A percentile compares a stretch with the other conserved stretches of the same genome.
Conservation (phyloP, 2,888 invertebrate genomes). For the Strigamia crassipes region DNA sequence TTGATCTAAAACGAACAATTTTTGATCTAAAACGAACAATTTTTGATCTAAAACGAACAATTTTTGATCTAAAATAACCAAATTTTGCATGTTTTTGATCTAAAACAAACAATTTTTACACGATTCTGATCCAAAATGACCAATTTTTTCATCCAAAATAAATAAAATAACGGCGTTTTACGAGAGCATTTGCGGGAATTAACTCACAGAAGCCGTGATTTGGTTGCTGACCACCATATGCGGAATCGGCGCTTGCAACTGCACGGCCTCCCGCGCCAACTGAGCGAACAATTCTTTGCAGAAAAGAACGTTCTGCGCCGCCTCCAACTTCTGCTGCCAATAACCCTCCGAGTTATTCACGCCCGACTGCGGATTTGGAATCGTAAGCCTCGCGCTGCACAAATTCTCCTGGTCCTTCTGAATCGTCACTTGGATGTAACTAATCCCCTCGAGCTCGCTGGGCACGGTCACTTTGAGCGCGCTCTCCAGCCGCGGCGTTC, state of each 20-base stretch:
- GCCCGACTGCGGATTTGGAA: constrained; percentile 64
- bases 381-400: constrained; percentile 78
- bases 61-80: no score
- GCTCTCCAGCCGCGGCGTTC: constrained; percentile 57
- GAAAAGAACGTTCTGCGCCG: constrained; percentile 94
- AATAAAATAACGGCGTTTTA: no score
- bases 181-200: no score
- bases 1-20: no score
- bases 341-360: constrained; percentile 66
- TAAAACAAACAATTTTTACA: no score
- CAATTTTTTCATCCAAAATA: no score
- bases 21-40: no score
- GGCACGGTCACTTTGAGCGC: constrained; percentile 90
- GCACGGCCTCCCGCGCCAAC: constrained; percentile 91
- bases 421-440: constrained; percentile 93
- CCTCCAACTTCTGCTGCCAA: constrained; percentile 96
- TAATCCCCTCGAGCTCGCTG: constrained; percentile 91
- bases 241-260: constrained; percentile 88
- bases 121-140: no score
- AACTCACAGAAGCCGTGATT: constrained; percentile 88
- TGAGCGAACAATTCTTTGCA: constrained; percentile 96
- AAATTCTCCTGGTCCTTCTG: constrained; percentile 93
- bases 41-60: no score
- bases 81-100: no score
- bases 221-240: constrained; percentile 97